Evolutionary conservation across 2,888 invertebrate genomes (phyloP), one percentile per base, ranked within the genome.

Genomic region (Pimpla rufipes): DNA sequence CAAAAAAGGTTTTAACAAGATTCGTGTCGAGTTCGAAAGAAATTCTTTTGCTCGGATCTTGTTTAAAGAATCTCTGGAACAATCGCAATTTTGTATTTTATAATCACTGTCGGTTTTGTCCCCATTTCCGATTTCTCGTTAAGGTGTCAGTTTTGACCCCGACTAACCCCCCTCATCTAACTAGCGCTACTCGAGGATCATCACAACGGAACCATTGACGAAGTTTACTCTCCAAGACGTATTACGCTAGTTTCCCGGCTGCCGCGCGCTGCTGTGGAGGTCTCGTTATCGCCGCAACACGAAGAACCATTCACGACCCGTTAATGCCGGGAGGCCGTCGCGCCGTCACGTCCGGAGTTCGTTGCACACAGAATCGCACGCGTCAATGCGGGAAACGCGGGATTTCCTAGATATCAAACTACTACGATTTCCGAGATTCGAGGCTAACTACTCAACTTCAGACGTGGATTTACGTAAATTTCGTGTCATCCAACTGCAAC

Each of bases 211-310:
- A n/a, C n/a, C n/a, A n/a, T n/a, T n/a, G 59, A 80, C 76, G 29
- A 85, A 71, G 78, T 79, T 83, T 78, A 66, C 40, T 64, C 59
- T 13, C 74, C 16, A 55, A 74, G 62, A 67, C 62, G 40, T 68
- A 23, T 55, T 62, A 10, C 42, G 13, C 37, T 11, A n/a, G n/a
- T 45, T n/a, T 47, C 37, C 55, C 2, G 16, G 47, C 37, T 59
- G 45, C 35, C 42, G 18, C 18, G 45, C 11, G 13, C 42, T 29
- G n/a, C n/a, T n/a, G n/a, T 21, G 76, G 77, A 67, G 68, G n/a
- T n/a, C n/a, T 64, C 77, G 79, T 76, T 83, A 83, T 83, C 83
- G 70, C 74, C n/a, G 75, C 57, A n/a, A n/a, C 62, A 79, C 70
- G 75, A 45, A 71, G 55, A 83, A 79, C 64, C 64, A 67, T 79